Percentiles rank a stretch among this genome's conserved stretches.
These are phyloP conservation scores for sheep (Ovis aries) DNA, from an alignment of 2,113 vertebrate genomes.

Conservation along the genomic window ARS-UI_Ramb_v3.0 NC_056058.1:44616001-44616500, in stretches of 20 bases:
- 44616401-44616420: conserved; percentile 49
- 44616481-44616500: not conserved
- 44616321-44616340: conserved; percentile 46
- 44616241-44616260: not conserved
- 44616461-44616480: not conserved
- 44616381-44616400: conserved; percentile 63
- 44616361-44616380: conserved; percentile 66
- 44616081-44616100: not conserved
- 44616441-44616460: conserved; percentile 37
- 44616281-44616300: conserved; percentile 39
- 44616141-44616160: not conserved
- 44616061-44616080: not conserved
- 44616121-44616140: not conserved
- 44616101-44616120: not conserved
- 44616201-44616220: not conserved
- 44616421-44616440: conserved; percentile 40
- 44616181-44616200: not conserved
- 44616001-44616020: not conserved
- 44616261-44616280: conserved; percentile 27
- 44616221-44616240: conserved; percentile 17
- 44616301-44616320: conserved; percentile 51
- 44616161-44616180: not conserved
- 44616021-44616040: not conserved
- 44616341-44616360: not conserved
- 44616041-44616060: not conserved